Percentiles rank a stretch among this genome's conserved stretches.
These are phyloP conservation scores for Megastigmus dorsalis DNA, from an alignment of 2,888 invertebrate species.

Conservation along the genomic window DNA sequence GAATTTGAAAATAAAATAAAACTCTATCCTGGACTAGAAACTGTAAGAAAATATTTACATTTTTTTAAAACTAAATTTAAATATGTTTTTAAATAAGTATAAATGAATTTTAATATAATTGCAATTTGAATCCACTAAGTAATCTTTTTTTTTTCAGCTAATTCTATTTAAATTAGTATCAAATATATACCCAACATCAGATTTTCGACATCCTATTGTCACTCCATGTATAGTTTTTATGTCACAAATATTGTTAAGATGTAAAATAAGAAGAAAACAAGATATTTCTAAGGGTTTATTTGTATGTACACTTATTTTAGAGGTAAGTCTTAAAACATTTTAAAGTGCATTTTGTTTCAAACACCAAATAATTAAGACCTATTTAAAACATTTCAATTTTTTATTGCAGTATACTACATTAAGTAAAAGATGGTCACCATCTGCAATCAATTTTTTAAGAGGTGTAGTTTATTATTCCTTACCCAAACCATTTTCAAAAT, in stretches of 20 bases:
- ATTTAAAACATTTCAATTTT: conserved; percentile 34
- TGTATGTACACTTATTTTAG: conserved; percentile 82
- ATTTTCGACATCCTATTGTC: conserved; percentile 91
- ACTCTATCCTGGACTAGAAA: conserved; percentile 81
- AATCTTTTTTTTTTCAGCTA: conserved; percentile 73
- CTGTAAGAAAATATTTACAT: conserved; percentile 65
- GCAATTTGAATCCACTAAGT: not conserved
- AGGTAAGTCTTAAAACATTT: conserved; percentile 76
- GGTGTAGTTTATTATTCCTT: conserved; percentile 85
- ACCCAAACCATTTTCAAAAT: conserved; percentile 78
- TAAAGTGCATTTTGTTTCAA: conserved; percentile 1
- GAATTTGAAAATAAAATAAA: conserved; percentile 79
- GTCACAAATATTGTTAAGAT: conserved; percentile 83
- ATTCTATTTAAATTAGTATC: conserved; percentile 89
- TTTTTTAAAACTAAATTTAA: conserved; percentile 5
- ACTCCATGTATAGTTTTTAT: conserved; percentile 82
- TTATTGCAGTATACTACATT: conserved; percentile 81
- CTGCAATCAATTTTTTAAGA: conserved; percentile 85
- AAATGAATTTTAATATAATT: not conserved
- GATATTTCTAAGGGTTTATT: conserved; percentile 88
- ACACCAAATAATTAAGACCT: conserved; percentile 9
- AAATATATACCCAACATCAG: conserved; percentile 89
- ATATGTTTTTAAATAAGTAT: conserved; percentile 27
- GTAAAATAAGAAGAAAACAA: conserved; percentile 79
- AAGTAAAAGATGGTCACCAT: conserved; percentile 88